Conservation (phyloP, 2,888 invertebrate genomes). For the Synanthedon vespiformis region DNA sequence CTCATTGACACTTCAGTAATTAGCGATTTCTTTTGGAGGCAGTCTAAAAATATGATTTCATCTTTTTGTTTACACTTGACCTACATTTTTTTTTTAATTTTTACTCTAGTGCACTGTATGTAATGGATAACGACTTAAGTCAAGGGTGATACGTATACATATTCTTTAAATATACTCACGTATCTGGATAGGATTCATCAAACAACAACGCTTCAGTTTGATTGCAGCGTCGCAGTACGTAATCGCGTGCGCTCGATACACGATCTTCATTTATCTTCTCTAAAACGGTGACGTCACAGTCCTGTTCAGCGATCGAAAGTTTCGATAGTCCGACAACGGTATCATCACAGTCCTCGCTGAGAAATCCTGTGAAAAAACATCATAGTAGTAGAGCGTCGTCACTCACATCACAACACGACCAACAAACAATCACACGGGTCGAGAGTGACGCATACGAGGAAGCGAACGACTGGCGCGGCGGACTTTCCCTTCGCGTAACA, state of each 20-base stretch:
- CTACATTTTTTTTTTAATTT: too few relatives aligned
- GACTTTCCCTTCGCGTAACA: constrained; percentile 59
- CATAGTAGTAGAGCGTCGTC: too few relatives aligned
- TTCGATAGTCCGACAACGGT: constrained; percentile 66
- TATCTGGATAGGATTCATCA: constrained; percentile 74
- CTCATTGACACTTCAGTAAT: too few relatives aligned
- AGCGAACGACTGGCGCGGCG: constrained; percentile 29
- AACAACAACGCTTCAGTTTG: constrained; percentile 74
- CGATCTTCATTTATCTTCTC: constrained; percentile 54
- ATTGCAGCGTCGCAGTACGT: constrained; percentile 75
- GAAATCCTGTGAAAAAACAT: constrained; percentile 48
- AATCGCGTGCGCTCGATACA: constrained; percentile 49
- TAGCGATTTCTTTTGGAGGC: too few relatives aligned
- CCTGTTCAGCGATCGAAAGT: constrained; percentile 60
- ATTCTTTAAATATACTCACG: constrained; percentile 55
- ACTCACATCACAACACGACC: not conserved
- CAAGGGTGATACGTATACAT: too few relatives aligned
- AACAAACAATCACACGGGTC: constrained; percentile 1
- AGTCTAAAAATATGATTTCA: too few relatives aligned
- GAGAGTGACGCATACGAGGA: constrained; percentile 35
- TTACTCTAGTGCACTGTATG: too few relatives aligned
- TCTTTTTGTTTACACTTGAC: too few relatives aligned
- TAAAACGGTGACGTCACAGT: constrained; percentile 54
- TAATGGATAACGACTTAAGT: too few relatives aligned
- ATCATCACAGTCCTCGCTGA: constrained; percentile 70